Percentiles rank a stretch among this genome's conserved stretches.
Evolutionary conservation across 2,113 vertebrate species (phyloP).

Genomic region (Eulacestoma nigropectus): DNA sequence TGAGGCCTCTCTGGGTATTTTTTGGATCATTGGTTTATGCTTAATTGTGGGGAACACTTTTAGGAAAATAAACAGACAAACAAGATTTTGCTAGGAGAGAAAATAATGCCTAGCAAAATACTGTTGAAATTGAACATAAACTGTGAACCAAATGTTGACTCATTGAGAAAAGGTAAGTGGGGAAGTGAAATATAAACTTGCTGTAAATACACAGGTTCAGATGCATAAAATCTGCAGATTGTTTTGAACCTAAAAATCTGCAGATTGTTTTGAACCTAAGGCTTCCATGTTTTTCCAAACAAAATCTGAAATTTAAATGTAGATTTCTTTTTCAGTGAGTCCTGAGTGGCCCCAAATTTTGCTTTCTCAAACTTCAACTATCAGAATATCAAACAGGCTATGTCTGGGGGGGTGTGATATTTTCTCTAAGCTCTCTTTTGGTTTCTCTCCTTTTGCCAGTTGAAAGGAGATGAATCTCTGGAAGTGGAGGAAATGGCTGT

Average conservation of each 20-base stretch:
- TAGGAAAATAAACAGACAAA: background rate
- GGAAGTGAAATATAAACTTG: background rate
- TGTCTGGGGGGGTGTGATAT: background rate
- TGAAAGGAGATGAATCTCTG: constrained; percentile 67
- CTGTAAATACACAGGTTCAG: background rate
- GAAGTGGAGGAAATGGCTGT: constrained; percentile 66
- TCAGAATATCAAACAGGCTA: background rate
- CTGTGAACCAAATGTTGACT: background rate
- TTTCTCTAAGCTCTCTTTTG: background rate
- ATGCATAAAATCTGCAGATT: background rate
- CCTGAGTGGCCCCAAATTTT: background rate
- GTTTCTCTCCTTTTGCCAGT: constrained; percentile 34
- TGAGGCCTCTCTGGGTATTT: background rate
- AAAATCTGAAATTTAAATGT: background rate
- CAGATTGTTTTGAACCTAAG: background rate
- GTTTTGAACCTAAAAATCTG: background rate
- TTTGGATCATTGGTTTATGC: background rate
- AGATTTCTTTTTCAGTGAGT: background rate
- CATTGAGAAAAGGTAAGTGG: background rate
- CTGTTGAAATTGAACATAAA: background rate
- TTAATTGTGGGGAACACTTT: constrained; percentile 19
- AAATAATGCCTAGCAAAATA: background rate
- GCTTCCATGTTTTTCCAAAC: background rate
- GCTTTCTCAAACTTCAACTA: background rate
- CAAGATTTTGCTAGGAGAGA: background rate